These are phyloP conservation scores for Pelochelys cantorii DNA, from an alignment of 2,797 vertebrate genomes.

Conservation along the genomic window DNA sequence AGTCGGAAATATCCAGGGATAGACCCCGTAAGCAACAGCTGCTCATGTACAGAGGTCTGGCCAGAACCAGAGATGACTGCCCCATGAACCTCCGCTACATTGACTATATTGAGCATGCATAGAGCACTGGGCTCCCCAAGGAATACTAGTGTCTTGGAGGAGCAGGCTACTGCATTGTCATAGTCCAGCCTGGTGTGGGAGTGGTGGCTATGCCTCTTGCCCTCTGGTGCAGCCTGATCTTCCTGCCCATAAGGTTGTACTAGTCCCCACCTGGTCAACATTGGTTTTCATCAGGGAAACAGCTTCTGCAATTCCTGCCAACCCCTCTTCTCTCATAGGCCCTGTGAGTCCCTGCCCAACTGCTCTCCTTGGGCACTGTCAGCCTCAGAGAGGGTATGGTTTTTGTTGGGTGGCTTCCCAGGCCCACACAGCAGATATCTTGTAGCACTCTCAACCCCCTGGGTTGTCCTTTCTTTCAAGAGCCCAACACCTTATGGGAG, in stretches of 20 bases:
- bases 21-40: not conserved
- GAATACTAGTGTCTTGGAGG: not conserved
- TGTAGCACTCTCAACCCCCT: not conserved
- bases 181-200: not conserved
- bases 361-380: not conserved
- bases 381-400: not conserved
- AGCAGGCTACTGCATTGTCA: not conserved
- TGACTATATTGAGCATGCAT: not conserved
- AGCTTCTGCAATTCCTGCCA: not conserved
- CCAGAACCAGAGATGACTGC: not conserved
- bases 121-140: not conserved
- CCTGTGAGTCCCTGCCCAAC: not conserved
- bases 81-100: not conserved
- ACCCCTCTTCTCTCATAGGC: not conserved
- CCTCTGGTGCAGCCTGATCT: not conserved
- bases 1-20: not conserved
- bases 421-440: not conserved
- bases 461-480: not conserved
- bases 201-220: not conserved
- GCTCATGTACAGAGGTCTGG: not conserved
- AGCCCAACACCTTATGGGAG: not conserved
- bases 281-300: not conserved
- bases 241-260: not conserved
- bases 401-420: not conserved
- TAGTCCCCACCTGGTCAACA: not conserved